Base-by-base conservation (phyloP, 2,113 vertebrate species). In the Plecotus auritus region DNA sequence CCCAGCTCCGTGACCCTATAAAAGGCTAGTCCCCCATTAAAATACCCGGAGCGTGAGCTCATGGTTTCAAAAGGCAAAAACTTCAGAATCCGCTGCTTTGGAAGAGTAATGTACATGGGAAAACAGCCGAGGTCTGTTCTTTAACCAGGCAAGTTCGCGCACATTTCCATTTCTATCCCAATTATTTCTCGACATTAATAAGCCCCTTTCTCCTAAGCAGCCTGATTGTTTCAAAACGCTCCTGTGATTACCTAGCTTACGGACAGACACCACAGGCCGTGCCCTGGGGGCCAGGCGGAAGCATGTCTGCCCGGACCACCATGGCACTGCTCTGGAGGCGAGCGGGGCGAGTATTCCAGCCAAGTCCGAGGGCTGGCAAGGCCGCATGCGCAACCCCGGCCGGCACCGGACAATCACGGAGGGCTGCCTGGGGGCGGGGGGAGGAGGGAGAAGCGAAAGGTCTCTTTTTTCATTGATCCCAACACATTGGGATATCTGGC, bases 1-100 rank as follows among this genome's bases (percentile, higher is more conserved):
- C 42, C 23, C 14, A 49, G 49, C 54, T 23, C 78, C 51, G 4
- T 40, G 64, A 49, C 9, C 20, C 26, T 77, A 49, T 66, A 9
- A 56, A 56, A 89, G 35, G n/a, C 11, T 12, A 32, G 20, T 64
- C 22, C 17, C 23, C 30, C 54, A 42, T 5, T 85, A 40, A 90
- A 87, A 93, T 13, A 54, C 12, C 56, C 26, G 88, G 28, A 96
- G 20, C 8, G 17, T 28, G 54, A 45, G 30, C 28, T 47, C 42
- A 89, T 94, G 35, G 90, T 81, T 93, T 54, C 59, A 87, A 85
- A 92, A 64, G 88, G 94, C n/a, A 82, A 84, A 84, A 54, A 69
- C 49, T 77, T 61, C 64, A 56, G 77, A 85, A 47, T 7, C 45
- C 28, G 42, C 0, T 61, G 11, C 49, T 7, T 77, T 61, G 59